These are phyloP conservation scores for Rotaria magnacalcarata DNA, from an alignment of 2,888 invertebrate species.

Conservation along the genomic window DNA sequence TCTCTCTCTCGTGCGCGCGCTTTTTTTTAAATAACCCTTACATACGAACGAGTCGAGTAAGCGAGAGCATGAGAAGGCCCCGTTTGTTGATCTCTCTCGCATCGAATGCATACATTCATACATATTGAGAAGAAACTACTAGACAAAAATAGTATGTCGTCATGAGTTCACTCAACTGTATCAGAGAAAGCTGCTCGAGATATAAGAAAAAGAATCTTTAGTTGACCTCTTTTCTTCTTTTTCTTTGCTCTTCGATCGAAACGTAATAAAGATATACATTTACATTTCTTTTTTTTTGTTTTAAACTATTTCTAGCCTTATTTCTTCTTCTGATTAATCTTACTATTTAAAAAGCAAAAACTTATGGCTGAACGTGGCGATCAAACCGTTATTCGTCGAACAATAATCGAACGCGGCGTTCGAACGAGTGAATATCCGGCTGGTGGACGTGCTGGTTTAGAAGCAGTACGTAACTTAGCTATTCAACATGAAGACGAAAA, in stretches of 20 bases:
- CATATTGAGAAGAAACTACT: conserved; percentile 2
- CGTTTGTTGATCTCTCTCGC: conserved; percentile 22
- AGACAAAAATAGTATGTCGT: not conserved
- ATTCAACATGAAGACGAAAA: conserved; percentile 45
- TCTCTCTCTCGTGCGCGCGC: not conserved
- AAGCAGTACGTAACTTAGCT: conserved; percentile 37
- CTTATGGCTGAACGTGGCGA: conserved; percentile 1
- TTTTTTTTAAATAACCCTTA: conserved; percentile 16
- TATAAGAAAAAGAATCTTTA: not conserved
- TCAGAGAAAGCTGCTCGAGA: not conserved
- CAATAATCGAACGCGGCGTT: conserved; percentile 45
- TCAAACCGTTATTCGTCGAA: conserved; percentile 22
- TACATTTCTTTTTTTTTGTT: not conserved
- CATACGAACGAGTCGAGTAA: not conserved
- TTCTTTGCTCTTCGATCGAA: no score
- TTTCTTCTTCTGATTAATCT: not conserved
- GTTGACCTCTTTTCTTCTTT: not conserved
- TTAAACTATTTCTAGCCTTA: not conserved
- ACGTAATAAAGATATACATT: no score
- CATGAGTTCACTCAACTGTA: not conserved
- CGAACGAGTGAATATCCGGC: not conserved
- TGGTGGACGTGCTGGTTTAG: conserved; percentile 24
- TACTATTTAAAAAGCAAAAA: not conserved
- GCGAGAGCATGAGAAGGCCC: conserved; percentile 23
- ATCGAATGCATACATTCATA: not conserved